These are phyloP conservation scores for Prunella himalayana DNA, from an alignment of 2,113 vertebrate species.

Conservation along the genomic window DNA sequence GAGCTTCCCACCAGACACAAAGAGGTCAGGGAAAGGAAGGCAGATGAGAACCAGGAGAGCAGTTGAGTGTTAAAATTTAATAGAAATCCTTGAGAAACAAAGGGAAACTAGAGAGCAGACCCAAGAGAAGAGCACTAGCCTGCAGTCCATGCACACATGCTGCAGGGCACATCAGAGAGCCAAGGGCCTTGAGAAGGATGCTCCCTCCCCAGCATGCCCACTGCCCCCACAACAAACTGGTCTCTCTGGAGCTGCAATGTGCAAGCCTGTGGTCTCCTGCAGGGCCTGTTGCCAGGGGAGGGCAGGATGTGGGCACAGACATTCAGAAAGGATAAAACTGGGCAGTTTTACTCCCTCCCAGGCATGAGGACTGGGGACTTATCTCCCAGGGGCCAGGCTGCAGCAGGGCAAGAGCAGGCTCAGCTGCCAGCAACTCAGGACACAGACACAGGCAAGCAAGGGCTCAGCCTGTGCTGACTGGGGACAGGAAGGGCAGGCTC, in stretches of 20 bases:
- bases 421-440: not conserved
- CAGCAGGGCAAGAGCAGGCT: not conserved
- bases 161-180: not conserved
- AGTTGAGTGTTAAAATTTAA: not conserved
- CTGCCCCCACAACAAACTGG: not conserved
- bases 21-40: not conserved
- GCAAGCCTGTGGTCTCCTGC: not conserved
- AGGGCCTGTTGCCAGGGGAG: not conserved
- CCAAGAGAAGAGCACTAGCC: not conserved
- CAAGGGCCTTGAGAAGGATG: not conserved
- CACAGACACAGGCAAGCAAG: rapidly evolving
- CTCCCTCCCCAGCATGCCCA: not conserved
- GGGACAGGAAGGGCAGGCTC: not conserved
- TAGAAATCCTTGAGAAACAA: not conserved
- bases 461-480: not conserved
- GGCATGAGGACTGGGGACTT: not conserved
- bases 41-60: not conserved
- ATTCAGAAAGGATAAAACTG: not conserved
- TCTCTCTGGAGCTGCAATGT: not conserved
- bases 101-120: not conserved
- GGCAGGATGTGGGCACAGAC: not conserved
- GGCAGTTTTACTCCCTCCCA: not conserved
- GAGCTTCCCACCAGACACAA: not conserved
- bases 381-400: not conserved
- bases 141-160: rapidly evolving